Evolutionary conservation across 1,140 invertebrate species (phyloP), one percentile per base, ranked within the genome.

Genomic region (Zaprionus gabonicus): DNA sequence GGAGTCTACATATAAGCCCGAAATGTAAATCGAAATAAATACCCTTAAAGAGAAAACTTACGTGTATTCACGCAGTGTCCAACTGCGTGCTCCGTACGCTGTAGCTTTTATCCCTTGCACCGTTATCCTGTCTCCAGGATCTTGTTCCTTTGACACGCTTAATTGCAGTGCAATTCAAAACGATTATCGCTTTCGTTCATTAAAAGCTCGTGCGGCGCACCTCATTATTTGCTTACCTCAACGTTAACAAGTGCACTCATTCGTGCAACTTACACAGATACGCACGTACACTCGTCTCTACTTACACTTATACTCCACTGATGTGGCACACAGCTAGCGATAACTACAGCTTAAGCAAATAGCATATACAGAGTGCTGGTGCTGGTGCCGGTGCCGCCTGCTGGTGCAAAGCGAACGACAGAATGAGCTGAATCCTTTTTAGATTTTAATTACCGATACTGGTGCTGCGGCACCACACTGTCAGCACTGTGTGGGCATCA

Each of bases 381-480:
- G 56, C 36, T 10, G 44, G 41, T 51, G 49, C 46, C 64, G 56
- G 53, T 23, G 59, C 38, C 15, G 13, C 38, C 17, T 44, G n/a
- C n/a, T 44, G 41, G 51, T 53, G 51, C 60, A 53, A 46, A 36
- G 27, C 55, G 63, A 65, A 53, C 13, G 53, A 76, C 63, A 81
- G 71, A 60, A 73, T 71, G 71, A 74, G 56, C 71, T 75, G 85
- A 49, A 73, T 81, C 53, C 82, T 81, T 90, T 87, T 85, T 80
- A 90, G 85, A 90, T 90, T 90, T 90, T 85, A 90, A 90, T 90
- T 90, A 88, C 76, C 86, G 85, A 90, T 90, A 85, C 71, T 79
- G 41, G 41, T 6, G 76, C 75, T 51, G 78, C 78, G 68, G 57
- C 60, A 44, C n/a, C 31, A 72, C 77, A 69, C 57, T 72, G 58